phyloP scores from a whole-genome alignment of 2,113 vertebrate species.

The Pristiophorus japonicus region DNA sequence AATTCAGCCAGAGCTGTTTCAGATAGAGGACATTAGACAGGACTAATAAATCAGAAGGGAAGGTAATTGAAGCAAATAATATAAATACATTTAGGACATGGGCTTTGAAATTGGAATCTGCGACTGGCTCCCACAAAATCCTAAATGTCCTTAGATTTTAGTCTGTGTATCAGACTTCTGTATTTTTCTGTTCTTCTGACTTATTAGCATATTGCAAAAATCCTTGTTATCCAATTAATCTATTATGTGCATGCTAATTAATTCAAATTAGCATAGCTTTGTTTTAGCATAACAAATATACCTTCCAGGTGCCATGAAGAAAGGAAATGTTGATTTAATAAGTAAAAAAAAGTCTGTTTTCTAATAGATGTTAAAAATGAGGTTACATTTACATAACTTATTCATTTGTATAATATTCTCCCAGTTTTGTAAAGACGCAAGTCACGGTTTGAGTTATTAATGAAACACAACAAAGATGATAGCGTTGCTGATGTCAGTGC shows the following conservation, averaged over 20 bases:
- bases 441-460: not conserved
- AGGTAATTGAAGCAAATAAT: not conserved
- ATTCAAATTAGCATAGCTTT: not conserved
- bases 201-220: not conserved
- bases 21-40: not conserved
- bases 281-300: not conserved
- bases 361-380: not conserved
- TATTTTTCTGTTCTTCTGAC: not conserved
- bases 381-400: not conserved
- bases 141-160: not conserved
- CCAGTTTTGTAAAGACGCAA: constrained; percentile 1
- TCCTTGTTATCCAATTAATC: not conserved
- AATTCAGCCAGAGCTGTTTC: not conserved
- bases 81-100: not conserved
- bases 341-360: not conserved
- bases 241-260: not conserved
- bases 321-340: not conserved
- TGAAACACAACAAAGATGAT: not conserved
- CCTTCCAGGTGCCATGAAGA: not conserved
- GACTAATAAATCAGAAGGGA: not conserved
- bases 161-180: not conserved
- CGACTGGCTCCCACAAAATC: not conserved
- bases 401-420: constrained; percentile 16
- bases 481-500: constrained; percentile 25
- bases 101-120: not conserved